A percentile compares a stretch with the other conserved stretches of the same genome.
These are phyloP conservation scores for Spodoptera exigua DNA, from an alignment of 2,888 invertebrate species.

Conservation along the genomic window DNA sequence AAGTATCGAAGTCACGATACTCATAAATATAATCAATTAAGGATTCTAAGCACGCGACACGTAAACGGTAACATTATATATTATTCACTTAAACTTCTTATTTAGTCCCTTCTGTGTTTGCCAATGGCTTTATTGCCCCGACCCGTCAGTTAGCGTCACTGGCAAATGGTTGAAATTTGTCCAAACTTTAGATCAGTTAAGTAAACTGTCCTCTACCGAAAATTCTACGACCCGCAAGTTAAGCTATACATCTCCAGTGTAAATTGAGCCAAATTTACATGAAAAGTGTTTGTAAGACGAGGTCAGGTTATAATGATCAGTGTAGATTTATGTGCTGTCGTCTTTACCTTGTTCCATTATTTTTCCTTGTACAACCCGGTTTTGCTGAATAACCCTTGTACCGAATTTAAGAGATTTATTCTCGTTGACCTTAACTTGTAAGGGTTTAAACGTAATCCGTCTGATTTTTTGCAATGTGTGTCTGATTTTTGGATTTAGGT, in stretches of 20 bases:
- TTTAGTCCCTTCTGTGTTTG: slow-evolving; percentile 37
- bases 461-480: slow-evolving; percentile 37
- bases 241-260: not conserved
- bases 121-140: slow-evolving; percentile 40
- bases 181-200: slow-evolving; percentile 58
- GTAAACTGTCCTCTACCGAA: slow-evolving; percentile 46
- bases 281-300: no score
- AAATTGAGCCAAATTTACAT: no score
- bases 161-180: slow-evolving; percentile 61
- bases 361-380: slow-evolving; percentile 38
- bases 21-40: slow-evolving; percentile 28
- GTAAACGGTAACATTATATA: slow-evolving; percentile 23
- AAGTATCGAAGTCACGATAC: slow-evolving; percentile 11
- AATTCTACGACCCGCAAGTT: not conserved
- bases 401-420: slow-evolving; percentile 50
- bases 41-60: slow-evolving; percentile 21
- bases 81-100: slow-evolving; percentile 23
- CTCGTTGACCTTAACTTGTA: slow-evolving; percentile 41
- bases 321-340: no score
- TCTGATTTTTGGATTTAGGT: not conserved
- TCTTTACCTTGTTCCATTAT: slow-evolving; percentile 35
- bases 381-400: slow-evolving; percentile 46
- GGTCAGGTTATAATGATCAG: no score
- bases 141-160: slow-evolving; percentile 33
- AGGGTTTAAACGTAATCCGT: slow-evolving; percentile 41